These are phyloP conservation scores for Drosophila mimetica DNA, from an alignment of 2,888 invertebrate genomes.

Conservation along the genomic window DNA sequence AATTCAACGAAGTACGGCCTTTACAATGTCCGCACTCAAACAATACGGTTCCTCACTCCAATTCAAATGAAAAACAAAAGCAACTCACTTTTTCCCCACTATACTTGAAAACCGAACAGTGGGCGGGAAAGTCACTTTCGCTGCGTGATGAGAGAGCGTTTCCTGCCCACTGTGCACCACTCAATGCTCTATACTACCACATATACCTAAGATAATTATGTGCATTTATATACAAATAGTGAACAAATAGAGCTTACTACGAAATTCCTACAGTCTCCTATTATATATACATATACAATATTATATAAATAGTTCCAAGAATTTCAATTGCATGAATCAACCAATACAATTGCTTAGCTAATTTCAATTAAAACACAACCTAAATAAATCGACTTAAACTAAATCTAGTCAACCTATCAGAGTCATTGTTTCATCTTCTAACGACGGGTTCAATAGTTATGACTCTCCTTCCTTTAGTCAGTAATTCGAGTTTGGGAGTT, in stretches of 20 bases:
- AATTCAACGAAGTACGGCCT: slow-evolving; percentile 28
- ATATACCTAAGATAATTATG: slow-evolving; percentile 16
- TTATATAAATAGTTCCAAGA: slow-evolving; percentile 26
- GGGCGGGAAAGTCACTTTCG: slow-evolving; percentile 19
- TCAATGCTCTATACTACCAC: slow-evolving; percentile 31
- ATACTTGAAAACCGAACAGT: slow-evolving; percentile 8
- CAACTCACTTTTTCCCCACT: slow-evolving; percentile 30
- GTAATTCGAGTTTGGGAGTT: not conserved
- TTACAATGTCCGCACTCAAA: slow-evolving; percentile 29
- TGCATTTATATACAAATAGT: slow-evolving; percentile 47
- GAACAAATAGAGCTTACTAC: slow-evolving; percentile 70
- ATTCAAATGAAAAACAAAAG: slow-evolving; percentile 6
- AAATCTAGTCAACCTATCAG: not conserved
- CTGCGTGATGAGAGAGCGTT: not conserved
- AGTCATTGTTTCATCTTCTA: not conserved
- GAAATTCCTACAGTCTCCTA: slow-evolving; percentile 63
- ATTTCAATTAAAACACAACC: slow-evolving; percentile 40
- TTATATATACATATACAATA: slow-evolving; percentile 15
- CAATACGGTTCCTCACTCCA: slow-evolving; percentile 65
- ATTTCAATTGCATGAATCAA: slow-evolving; percentile 46
- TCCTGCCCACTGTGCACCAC: slow-evolving; percentile 18
- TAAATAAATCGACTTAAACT: slow-evolving; percentile 35
- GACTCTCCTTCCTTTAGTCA: not conserved
- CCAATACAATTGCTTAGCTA: slow-evolving; percentile 38
- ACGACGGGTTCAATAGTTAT: too few species aligned